Evolutionary conservation across 2,113 vertebrate genomes (phyloP).

Genomic region (Hylia prasina): DNA sequence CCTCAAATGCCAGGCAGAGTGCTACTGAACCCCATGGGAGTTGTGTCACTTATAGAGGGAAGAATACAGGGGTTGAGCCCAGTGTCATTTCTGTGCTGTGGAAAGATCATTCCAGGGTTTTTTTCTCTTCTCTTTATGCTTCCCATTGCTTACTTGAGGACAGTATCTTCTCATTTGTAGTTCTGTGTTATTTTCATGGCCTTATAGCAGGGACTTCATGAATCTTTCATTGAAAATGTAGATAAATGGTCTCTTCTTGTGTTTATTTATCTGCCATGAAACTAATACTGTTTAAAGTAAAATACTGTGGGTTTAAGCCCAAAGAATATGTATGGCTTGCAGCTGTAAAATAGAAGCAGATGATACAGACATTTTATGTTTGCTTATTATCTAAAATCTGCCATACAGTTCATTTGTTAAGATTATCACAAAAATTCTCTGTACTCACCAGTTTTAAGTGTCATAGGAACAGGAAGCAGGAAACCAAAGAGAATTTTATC

Average conservation of each 20-base stretch:
- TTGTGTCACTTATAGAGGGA: neutral
- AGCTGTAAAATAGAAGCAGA: neutral
- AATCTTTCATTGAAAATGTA: neutral
- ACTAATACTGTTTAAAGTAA: neutral
- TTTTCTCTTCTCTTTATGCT: neutral
- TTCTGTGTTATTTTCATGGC: neutral
- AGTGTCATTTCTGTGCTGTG: neutral
- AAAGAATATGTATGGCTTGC: neutral
- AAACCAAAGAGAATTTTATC: neutral
- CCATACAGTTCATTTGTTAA: neutral
- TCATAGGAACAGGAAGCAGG: neutral
- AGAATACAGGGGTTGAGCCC: neutral
- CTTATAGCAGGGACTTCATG: neutral
- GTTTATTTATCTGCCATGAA: neutral
- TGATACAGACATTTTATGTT: neutral
- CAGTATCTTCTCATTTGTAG: neutral
- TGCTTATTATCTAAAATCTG: neutral
- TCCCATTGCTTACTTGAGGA: neutral
- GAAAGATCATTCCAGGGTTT: neutral
- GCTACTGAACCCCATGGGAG: fast-evolving
- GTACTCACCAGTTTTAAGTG: neutral
- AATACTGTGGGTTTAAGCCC: neutral
- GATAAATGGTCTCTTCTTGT: neutral
- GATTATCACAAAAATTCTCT: neutral
- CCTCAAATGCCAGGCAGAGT: neutral